A percentile compares a stretch with the other conserved stretches of the same genome.
Conservation (phyloP, 2,888 invertebrate genomes). For the Heliconius ethilla region DNA sequence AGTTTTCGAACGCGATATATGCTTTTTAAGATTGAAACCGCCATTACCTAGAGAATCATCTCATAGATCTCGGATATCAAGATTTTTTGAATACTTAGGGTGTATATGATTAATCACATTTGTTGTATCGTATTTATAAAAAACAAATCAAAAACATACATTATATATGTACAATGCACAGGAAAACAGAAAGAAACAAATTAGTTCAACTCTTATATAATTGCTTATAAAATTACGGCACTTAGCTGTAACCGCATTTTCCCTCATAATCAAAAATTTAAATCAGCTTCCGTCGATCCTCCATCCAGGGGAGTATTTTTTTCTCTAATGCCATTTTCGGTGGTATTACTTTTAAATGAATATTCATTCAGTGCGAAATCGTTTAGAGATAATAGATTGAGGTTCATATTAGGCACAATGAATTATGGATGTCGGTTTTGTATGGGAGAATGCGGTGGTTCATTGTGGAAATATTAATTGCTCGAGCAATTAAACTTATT, state of each 20-base stretch:
- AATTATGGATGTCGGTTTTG: slow-evolving; percentile 71
- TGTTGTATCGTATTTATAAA: background rate
- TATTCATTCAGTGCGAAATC: slow-evolving; percentile 79
- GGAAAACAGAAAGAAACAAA: background rate
- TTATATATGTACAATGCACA: background rate
- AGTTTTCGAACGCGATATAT: background rate
- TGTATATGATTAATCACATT: background rate
- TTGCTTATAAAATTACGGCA: slow-evolving; percentile 60
- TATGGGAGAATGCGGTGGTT: slow-evolving; percentile 61
- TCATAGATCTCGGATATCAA: background rate
- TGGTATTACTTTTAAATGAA: slow-evolving; percentile 78
- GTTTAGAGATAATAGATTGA: slow-evolving; percentile 80
- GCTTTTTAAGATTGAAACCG: background rate
- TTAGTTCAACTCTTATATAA: slow-evolving; percentile 28
- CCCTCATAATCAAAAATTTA: slow-evolving; percentile 78
- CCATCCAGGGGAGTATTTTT: slow-evolving; percentile 66
- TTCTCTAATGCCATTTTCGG: slow-evolving; percentile 73
- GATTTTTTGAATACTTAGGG: background rate
- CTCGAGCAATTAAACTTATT: slow-evolving; percentile 38
- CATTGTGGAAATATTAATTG: slow-evolving; percentile 44
- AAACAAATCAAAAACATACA: background rate
- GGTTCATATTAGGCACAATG: slow-evolving; percentile 74
- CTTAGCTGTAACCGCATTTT: slow-evolving; percentile 59
- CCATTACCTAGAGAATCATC: no score
- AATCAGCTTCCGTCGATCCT: slow-evolving; percentile 65